Base-by-base conservation (phyloP, 2,113 vertebrate species). In the Puntigrus tetrazona region DNA sequence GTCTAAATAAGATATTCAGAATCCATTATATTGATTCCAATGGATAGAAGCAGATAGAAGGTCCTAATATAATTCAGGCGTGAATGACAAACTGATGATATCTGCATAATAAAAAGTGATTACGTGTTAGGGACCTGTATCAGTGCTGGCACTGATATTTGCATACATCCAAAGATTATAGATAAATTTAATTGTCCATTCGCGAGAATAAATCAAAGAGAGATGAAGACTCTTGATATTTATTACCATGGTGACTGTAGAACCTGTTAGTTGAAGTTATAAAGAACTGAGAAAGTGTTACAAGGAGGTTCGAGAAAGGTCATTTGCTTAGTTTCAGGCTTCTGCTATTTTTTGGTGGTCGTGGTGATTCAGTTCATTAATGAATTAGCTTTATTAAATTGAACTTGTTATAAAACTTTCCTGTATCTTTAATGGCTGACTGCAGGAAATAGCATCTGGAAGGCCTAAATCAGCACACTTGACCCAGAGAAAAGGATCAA, bases 1-100 rank as follows among this genome's bases (percentile, higher is more conserved):
- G 38, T 36, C 27, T 85, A 85, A 74, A 63, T 81, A 59, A 73
- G 25, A 38, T 34, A 8, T 78, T 43, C 77, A 59, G 7, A 43
- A 7, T 11, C 25, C 27, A 85, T 9, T 61, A n/a, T 31, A 45
- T 55, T 61, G 76, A 78, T 84, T 78, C 45, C 2, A 1, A 29
- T 22, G n/a, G 45, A 57, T 31, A 47, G 55, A 9, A 43, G 31
- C 11, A 31, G 36, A 41, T 34, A 52, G 10, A 29, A 70, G 55
- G 18, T 59, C 11, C 27, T 73, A 25, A 43, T 79, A 43, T 65
- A 59, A 72, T 2, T 34, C 36, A 1, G 45, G 45, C 52, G 67
- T 22, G n/a, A 65, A 27, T 11, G 31, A 11, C n/a, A 36, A 47
- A 47, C 6, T 1, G 61, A 78, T 69, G 41, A 9, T 36, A 84